A percentile compares a stretch with the other conserved stretches of the same genome.
Conservation (phyloP, 2,888 invertebrate genomes). For the Labia minor region DNA sequence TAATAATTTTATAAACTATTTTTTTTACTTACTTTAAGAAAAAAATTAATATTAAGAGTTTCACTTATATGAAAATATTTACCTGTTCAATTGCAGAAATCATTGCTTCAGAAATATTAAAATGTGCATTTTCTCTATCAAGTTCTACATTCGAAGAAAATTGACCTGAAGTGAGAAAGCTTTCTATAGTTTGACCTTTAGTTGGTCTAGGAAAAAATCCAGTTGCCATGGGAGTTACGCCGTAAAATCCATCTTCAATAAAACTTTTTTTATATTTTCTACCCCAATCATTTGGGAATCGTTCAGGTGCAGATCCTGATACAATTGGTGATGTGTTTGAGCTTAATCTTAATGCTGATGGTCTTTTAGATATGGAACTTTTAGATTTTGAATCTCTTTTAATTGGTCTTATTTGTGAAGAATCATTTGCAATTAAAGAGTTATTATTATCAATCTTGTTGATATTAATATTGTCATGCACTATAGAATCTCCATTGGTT, state of each 20-base stretch:
- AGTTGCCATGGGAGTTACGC: conserved; percentile 47
- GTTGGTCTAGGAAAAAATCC: conserved; percentile 50
- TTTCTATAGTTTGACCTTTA: conserved; percentile 59
- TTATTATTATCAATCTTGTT: no score
- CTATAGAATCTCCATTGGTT: no score
- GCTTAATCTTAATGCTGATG: neutral
- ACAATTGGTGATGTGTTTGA: conserved; percentile 17
- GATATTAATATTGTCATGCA: no score
- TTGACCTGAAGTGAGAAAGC: conserved; percentile 60
- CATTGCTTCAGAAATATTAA: conserved; percentile 71
- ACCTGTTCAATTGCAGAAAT: conserved; percentile 68
- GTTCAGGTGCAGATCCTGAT: conserved; percentile 25
- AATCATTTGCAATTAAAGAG: no score
- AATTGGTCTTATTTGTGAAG: no score
- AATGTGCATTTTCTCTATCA: conserved; percentile 77
- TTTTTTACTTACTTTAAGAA: no score
- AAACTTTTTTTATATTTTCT: conserved; percentile 44
- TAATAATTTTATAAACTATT: no score
- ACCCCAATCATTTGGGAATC: conserved; percentile 39
- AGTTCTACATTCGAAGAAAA: conserved; percentile 63
- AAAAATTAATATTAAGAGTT: no score
- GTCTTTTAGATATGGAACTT: neutral
- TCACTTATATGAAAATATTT: conserved; percentile 15
- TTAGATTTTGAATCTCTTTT: no score
- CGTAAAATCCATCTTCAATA: conserved; percentile 48